Conservation (phyloP, 2,113 vertebrate species). For the Amblyopsis rosae region DNA sequence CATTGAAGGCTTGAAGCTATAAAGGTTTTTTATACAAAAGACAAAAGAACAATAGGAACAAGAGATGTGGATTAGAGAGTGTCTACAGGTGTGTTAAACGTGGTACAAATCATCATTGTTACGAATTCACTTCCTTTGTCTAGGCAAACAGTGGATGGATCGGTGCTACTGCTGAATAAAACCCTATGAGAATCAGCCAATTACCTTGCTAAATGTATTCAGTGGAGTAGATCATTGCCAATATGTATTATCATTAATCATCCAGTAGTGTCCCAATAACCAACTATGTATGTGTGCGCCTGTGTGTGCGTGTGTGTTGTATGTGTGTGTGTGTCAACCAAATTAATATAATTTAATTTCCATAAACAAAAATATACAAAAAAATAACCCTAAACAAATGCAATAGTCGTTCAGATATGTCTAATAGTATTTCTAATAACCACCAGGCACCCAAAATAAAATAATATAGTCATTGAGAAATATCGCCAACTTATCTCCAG, state of each 20-base stretch:
- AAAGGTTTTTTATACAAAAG: slow-evolving; percentile 42
- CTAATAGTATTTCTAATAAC: too few relatives aligned
- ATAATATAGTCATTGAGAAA: too few relatives aligned
- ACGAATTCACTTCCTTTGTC: slow-evolving; percentile 30
- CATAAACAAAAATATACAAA: too few relatives aligned
- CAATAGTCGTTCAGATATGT: too few relatives aligned
- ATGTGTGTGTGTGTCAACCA: neutral
- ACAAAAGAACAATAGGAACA: slow-evolving; percentile 41
- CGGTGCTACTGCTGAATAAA: slow-evolving; percentile 6
- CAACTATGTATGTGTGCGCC: neutral
- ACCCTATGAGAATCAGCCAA: neutral
- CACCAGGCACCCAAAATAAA: too few relatives aligned
- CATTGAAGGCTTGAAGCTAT: slow-evolving; percentile 20
- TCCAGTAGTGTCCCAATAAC: slow-evolving; percentile 40
- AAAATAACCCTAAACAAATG: too few relatives aligned
- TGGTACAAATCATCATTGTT: slow-evolving; percentile 16
- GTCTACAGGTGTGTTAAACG: slow-evolving; percentile 61
- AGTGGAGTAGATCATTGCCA: slow-evolving; percentile 33
- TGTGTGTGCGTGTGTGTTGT: slow-evolving; percentile 33
- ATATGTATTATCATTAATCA: slow-evolving; percentile 60
- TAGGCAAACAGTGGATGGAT: slow-evolving; percentile 33
- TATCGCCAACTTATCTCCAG: too few relatives aligned
- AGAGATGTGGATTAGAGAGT: slow-evolving; percentile 39
- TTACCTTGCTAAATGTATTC: slow-evolving; percentile 44
- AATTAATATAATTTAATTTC: too few relatives aligned